Evolutionary conservation across 1,140 invertebrate genomes (phyloP).

Genomic region (Calephelis nemesis): DNA sequence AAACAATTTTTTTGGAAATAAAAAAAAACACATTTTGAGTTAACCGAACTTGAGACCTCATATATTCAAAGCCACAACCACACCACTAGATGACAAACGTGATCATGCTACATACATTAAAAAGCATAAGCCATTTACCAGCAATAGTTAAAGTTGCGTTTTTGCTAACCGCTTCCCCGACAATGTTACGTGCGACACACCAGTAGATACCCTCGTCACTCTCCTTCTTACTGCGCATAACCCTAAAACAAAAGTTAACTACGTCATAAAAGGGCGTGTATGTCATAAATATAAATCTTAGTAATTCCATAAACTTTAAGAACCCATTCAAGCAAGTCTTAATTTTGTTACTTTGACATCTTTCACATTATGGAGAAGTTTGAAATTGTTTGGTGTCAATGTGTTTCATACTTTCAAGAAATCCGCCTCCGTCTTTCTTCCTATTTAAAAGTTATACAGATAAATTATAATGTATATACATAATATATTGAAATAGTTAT

Average conservation of each 20-base stretch:
- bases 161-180: slow-evolving; percentile 90
- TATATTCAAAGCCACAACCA: no score
- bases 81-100: no score
- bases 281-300: slow-evolving; percentile 3
- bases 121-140: slow-evolving; percentile 81
- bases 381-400: no score
- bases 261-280: slow-evolving; percentile 19
- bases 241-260: slow-evolving; percentile 65
- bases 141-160: slow-evolving; percentile 97
- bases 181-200: slow-evolving; percentile 94
- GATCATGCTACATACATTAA: not conserved
- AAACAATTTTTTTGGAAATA: no score
- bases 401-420: no score
- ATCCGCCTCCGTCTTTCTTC: no score
- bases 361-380: not conserved
- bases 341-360: not conserved
- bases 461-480: no score
- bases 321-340: not conserved
- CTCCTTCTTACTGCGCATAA: slow-evolving; percentile 93
- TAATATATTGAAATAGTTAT: no score
- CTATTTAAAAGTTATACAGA: no score
- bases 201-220: slow-evolving; percentile 96
- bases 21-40: no score
- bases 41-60: no score
- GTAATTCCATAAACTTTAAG: slow-evolving; percentile 8